Evolutionary conservation across 2,797 vertebrate genomes (phyloP).

Genomic region (Apogon talboti): DNA sequence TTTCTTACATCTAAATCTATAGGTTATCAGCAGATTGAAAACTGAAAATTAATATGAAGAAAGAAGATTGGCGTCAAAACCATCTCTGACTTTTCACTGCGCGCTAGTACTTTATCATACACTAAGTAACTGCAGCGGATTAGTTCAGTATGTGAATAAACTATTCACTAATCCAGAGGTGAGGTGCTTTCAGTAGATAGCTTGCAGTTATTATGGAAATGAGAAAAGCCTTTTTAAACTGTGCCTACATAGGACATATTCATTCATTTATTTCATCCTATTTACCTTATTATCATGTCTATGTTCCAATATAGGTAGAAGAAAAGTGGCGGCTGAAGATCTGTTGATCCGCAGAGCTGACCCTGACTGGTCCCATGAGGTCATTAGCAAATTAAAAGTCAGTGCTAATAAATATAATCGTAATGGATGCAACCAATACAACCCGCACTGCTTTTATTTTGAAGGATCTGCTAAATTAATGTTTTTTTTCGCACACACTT

Average conservation of each 20-base stretch:
- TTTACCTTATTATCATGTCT: background rate
- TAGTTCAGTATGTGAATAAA: conserved; percentile 40
- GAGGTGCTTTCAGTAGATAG: conserved; percentile 21
- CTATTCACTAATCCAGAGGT: conserved; percentile 39
- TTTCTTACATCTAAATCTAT: background rate
- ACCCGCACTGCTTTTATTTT: no score
- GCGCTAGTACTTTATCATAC: conserved; percentile 2
- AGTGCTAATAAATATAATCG: no score
- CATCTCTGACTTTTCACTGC: background rate
- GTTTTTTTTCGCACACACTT: no score
- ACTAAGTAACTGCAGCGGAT: conserved; percentile 34
- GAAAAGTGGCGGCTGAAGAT: background rate
- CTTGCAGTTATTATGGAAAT: conserved; percentile 10
- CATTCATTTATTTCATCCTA: background rate
- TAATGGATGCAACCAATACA: no score
- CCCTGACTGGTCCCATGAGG: no score
- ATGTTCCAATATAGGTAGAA: background rate
- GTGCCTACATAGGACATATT: background rate
- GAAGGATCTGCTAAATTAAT: no score
- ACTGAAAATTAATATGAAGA: conserved; percentile 31
- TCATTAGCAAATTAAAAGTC: no score
- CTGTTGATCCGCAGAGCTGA: conserved; percentile 3
- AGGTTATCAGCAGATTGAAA: conserved; percentile 22
- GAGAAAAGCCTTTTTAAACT: background rate
- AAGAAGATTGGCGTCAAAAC: conserved; percentile 13